Conservation (phyloP, 2,113 vertebrate genomes). For the Cryptoleucopteryx plumbea region DNA sequence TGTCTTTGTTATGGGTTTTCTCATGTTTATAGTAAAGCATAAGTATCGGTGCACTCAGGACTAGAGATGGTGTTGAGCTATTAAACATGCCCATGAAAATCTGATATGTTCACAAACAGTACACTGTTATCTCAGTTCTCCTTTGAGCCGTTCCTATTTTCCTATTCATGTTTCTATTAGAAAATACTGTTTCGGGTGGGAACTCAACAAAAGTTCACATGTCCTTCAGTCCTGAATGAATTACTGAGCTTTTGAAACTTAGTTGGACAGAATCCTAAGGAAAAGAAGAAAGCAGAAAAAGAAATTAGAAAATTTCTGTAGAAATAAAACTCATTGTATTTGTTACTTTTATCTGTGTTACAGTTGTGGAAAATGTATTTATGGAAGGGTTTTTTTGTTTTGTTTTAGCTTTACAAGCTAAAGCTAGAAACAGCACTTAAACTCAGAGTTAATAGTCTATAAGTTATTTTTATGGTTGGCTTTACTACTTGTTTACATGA, state of each 20-base stretch:
- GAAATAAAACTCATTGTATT: background rate
- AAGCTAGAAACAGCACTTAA: background rate
- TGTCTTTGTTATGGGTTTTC: background rate
- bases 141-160: background rate
- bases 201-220: background rate
- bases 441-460: background rate
- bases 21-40: background rate
- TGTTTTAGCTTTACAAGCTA: background rate
- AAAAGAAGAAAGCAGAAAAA: background rate
- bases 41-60: background rate
- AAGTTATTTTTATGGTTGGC: constrained; percentile 11
- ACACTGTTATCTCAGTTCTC: background rate
- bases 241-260: background rate
- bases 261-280: background rate
- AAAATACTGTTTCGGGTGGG: background rate
- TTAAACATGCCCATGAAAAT: background rate
- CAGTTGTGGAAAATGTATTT: background rate
- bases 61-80: background rate
- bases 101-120: background rate
- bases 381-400: background rate
- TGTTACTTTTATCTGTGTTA: background rate
- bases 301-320: background rate
- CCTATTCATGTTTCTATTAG: background rate
- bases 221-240: background rate
- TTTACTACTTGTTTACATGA: constrained; percentile 24